Base-by-base conservation (phyloP, 2,797 vertebrate species). In the Cacajao melanocephalus region DNA sequence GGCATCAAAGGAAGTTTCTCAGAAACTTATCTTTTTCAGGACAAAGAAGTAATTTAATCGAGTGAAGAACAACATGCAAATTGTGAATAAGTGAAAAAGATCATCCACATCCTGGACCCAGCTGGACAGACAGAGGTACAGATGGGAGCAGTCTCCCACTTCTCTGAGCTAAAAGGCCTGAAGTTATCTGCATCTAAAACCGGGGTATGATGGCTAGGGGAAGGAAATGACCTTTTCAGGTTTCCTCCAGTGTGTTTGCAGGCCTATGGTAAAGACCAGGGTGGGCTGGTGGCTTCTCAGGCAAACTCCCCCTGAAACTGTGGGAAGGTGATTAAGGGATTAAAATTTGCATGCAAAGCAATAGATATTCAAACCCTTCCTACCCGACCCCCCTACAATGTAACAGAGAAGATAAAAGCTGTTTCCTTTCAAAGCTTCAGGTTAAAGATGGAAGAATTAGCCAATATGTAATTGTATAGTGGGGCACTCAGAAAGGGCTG, bases 321-420 rank as follows among this genome's bases (percentile, higher is more conserved):
- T 10, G 61, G 90, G 92, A 90, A 95, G 96, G 90, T 73, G 96
- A 95, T 92, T 92, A 82, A 85, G 92, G 96, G 96, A 97, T 97
- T 94, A 95, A 7, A 26, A 94, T 94, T 97, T 93, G 83, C 97
- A 73, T 87, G 75, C 90, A n/a, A 57, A 98, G 96, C 72, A 92
- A 90, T 86, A 96, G 92, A 58, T 96, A 93, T 86, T 96, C 73
- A 82, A 55, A 19, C 96, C 44, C 61, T 83, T 11, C 6, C 50
- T 17, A 72, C 50, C 67, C 96, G 4, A 17, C 33, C 64, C 64
- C 64, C 82, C 86, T 15, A 48, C 41, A 7, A 0, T 96, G 82
- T 93, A 98, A 98, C 94, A 72, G 98, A 98, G 97, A 98, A 97
- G 97, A 97, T 89, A 95, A 97, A 98, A 98, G 95, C 97, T 57